A percentile compares a stretch with the other conserved stretches of the same genome.
Conservation (phyloP, 2,888 invertebrate species). For the Gari tellinella region DNA sequence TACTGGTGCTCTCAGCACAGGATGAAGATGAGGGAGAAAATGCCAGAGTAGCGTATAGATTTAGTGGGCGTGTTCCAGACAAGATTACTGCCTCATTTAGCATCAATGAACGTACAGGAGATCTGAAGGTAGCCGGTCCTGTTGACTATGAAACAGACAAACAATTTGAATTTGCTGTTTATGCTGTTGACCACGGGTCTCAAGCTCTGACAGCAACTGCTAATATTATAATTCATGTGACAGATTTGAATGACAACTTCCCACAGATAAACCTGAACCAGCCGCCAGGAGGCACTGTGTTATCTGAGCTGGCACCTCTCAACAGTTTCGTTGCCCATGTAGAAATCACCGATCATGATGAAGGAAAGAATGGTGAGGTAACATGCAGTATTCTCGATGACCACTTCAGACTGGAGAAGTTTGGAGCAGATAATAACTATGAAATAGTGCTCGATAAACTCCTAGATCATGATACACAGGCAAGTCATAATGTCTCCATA, state of each 20-base stretch:
- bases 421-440: constrained; percentile 64
- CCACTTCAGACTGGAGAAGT: constrained; percentile 68
- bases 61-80: constrained; percentile 57
- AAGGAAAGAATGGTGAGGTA: constrained; percentile 75
- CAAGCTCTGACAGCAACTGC: constrained; percentile 85
- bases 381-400: constrained; percentile 69
- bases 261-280: constrained; percentile 93
- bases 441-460: constrained; percentile 67
- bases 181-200: constrained; percentile 70
- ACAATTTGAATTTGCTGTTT: constrained; percentile 90
- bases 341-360: constrained; percentile 87
- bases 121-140: constrained; percentile 90
- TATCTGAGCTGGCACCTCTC: constrained; percentile 89
- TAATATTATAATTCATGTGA: constrained; percentile 83
- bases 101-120: constrained; percentile 94
- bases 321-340: constrained; percentile 97
- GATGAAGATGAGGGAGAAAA: constrained; percentile 94
- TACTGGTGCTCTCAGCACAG: constrained; percentile 88
- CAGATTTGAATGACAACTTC: constrained; percentile 95
- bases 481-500: constrained; percentile 72
- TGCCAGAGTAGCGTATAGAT: constrained; percentile 85
- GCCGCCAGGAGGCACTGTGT: constrained; percentile 89
- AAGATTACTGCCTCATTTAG: constrained; percentile 54
- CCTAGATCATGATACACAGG: constrained; percentile 75
- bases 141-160: constrained; percentile 93